phyloP scores from a whole-genome alignment of 2,888 invertebrate species.

The Nowickia ferox region DNA sequence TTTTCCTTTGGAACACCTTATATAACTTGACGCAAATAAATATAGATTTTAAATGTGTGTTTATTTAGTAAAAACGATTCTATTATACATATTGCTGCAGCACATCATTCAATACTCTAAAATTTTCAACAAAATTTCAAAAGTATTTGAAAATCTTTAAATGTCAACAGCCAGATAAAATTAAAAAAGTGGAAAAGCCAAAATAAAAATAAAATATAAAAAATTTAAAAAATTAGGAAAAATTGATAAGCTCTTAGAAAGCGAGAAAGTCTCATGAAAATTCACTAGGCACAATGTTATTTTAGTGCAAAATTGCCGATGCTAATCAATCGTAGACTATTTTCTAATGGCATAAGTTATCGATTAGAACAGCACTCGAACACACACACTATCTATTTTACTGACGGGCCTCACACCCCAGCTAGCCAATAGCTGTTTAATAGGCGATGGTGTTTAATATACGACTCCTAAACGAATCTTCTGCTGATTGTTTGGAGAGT shows the following conservation, averaged over 20 bases:
- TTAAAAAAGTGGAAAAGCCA: neutral
- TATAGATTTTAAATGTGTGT: neutral
- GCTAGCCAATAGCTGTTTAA: too few species aligned
- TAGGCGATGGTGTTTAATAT: too few species aligned
- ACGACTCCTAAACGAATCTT: too few species aligned
- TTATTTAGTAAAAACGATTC: neutral
- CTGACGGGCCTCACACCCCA: neutral
- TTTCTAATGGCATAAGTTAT: conserved; percentile 55
- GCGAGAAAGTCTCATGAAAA: neutral
- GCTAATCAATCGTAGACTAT: neutral
- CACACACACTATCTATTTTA: neutral
- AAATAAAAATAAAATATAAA: too few species aligned
- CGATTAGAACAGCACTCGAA: conserved; percentile 14
- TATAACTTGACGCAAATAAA: neutral
- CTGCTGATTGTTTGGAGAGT: too few species aligned
- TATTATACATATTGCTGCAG: conserved; percentile 3
- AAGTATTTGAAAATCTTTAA: conserved; percentile 36
- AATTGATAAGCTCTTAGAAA: neutral
- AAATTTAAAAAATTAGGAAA: neutral
- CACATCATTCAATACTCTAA: conserved; percentile 38
- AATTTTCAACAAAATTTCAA: conserved; percentile 8
- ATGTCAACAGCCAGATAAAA: conserved; percentile 19
- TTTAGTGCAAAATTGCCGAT: neutral
- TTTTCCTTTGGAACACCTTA: neutral
- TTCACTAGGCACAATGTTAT: too few species aligned